These are phyloP conservation scores for Hololepta plana DNA, from an alignment of 2,888 invertebrate genomes.

Conservation along the genomic window DNA sequence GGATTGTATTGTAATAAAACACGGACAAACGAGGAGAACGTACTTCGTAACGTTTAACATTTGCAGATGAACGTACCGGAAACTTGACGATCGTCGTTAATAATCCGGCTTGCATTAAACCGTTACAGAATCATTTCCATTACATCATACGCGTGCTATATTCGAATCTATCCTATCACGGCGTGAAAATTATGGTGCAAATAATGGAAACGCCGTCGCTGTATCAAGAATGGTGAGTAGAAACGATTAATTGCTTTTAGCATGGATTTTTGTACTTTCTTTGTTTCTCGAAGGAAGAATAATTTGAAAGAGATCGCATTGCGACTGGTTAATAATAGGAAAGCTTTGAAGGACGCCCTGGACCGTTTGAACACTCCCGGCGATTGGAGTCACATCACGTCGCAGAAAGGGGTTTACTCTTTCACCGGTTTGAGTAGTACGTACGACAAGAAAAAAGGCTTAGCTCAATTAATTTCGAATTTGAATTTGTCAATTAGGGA, in stretches of 20 bases:
- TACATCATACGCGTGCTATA: conserved; percentile 75
- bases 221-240: conserved; percentile 58
- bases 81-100: conserved; percentile 70
- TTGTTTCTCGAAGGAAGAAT: no score
- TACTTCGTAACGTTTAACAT: no score
- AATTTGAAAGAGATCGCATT: conserved; percentile 74
- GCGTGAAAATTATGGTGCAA: conserved; percentile 76
- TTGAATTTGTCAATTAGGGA: conserved; percentile 17
- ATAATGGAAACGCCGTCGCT: conserved; percentile 58
- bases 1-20: no score
- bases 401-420: conserved; percentile 96
- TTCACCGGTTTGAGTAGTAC: conserved; percentile 81
- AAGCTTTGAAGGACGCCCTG: conserved; percentile 51
- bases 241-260: no score
- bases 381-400: conserved; percentile 85
- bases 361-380: conserved; percentile 69
- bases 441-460: no score
- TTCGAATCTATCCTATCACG: conserved; percentile 94
- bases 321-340: conserved; percentile 76
- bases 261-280: no score
- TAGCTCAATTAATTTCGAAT: no score
- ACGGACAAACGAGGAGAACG: no score
- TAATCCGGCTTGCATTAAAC: conserved; percentile 36
- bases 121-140: conserved; percentile 73
- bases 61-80: conserved; percentile 89